phyloP scores from a whole-genome alignment of 1,140 invertebrate species.

The Neodiprion fabricii region DNA sequence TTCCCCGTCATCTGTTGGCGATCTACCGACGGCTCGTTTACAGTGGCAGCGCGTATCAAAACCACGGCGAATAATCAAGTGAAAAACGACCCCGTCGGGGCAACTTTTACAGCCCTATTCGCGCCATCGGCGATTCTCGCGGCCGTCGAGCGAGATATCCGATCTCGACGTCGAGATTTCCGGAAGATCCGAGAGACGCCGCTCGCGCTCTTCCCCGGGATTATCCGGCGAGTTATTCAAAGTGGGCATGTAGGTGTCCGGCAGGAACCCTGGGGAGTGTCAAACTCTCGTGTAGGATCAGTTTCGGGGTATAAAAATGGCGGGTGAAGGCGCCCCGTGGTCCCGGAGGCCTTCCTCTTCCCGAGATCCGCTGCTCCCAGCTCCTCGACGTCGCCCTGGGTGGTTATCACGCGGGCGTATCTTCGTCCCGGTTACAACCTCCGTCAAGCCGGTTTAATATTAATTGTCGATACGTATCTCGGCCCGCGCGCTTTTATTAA shows the following conservation, averaged over 20 bases:
- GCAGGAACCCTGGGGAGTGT: background rate
- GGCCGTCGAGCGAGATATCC: no score
- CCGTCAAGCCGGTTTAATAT: conserved; percentile 33
- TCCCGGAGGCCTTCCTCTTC: background rate
- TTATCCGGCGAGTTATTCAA: conserved; percentile 2
- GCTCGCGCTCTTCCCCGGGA: background rate
- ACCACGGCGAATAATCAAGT: no score
- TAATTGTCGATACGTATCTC: conserved; percentile 48
- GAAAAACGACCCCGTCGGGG: no score
- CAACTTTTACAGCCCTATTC: no score
- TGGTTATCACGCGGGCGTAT: conserved; percentile 31
- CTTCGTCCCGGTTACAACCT: background rate
- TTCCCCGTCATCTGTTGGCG: no score
- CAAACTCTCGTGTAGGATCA: background rate
- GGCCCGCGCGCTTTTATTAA: conserved; percentile 30
- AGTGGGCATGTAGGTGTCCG: background rate
- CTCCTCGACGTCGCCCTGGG: conserved; percentile 15
- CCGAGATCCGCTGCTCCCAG: background rate
- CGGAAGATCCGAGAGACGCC: background rate
- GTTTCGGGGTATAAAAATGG: conserved; percentile 2
- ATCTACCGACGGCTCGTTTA: no score
- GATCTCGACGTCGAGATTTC: background rate
- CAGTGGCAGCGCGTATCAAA: no score
- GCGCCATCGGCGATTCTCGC: no score
- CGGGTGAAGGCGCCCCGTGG: background rate